These are phyloP conservation scores for Tupaia chinensis DNA, from an alignment of 2,113 vertebrate genomes.

Conservation along the genomic window DNA sequence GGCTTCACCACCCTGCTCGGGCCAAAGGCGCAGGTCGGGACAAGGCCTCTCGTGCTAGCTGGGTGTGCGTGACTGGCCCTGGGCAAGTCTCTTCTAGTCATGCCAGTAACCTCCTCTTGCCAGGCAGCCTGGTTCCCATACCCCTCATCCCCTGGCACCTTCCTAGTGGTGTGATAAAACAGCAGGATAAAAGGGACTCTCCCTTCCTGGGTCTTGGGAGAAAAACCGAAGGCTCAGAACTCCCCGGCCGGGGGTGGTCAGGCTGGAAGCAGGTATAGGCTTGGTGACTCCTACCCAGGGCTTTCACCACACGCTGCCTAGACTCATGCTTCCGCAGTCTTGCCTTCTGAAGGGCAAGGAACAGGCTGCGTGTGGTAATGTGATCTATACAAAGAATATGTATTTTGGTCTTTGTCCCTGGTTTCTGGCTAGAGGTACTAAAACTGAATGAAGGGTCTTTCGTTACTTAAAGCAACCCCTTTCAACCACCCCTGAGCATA, in stretches of 20 bases:
- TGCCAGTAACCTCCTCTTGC: background rate
- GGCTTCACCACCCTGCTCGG: background rate
- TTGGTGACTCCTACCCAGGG: background rate
- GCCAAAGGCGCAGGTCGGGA: background rate
- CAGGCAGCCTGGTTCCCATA: background rate
- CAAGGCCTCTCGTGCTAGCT: background rate
- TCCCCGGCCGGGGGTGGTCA: background rate
- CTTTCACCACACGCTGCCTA: background rate
- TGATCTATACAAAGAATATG: background rate
- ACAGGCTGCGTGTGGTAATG: background rate
- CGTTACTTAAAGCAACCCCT: background rate
- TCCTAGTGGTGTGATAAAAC: background rate
- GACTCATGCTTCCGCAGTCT: background rate
- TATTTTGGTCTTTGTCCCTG: background rate
- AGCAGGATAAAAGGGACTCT: background rate
- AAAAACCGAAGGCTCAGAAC: background rate
- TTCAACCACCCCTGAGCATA: background rate
- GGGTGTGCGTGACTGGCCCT: conserved; percentile 23
- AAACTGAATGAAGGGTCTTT: background rate
- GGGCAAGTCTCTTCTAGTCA: background rate
- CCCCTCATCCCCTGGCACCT: fast-evolving
- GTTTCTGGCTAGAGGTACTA: background rate
- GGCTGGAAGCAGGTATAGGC: background rate
- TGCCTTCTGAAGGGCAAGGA: background rate
- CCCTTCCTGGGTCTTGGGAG: background rate